Evolutionary conservation across 2,113 vertebrate species (phyloP).

Genomic region (Cryptotis parvus): DNA sequence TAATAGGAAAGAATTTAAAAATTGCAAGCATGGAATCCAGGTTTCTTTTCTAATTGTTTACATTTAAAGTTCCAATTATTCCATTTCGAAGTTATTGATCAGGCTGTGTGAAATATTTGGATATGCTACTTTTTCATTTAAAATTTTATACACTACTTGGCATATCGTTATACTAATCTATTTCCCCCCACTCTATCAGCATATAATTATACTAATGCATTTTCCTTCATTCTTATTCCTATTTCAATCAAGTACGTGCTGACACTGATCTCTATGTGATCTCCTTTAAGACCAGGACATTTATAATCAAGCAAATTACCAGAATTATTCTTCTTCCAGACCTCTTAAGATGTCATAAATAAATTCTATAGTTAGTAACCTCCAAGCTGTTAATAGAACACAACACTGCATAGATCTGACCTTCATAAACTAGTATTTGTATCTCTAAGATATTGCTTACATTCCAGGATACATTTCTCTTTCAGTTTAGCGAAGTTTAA

Average conservation of each 20-base stretch:
- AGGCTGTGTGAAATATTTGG: background rate
- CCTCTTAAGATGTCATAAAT: background rate
- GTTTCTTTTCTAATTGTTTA: background rate
- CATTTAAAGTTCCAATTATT: constrained; percentile 17
- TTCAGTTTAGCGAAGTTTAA: constrained; percentile 40
- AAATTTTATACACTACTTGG: too few species aligned
- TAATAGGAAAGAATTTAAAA: background rate
- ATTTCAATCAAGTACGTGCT: constrained; percentile 37
- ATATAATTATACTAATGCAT: constrained; percentile 35
- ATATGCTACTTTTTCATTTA: background rate
- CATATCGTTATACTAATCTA: background rate
- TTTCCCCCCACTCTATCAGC: background rate
- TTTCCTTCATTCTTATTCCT: constrained; percentile 54
- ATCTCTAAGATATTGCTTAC: constrained; percentile 41
- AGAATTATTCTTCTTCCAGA: background rate
- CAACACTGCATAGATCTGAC: constrained; percentile 20
- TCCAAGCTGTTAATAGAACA: constrained; percentile 37
- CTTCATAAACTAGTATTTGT: background rate
- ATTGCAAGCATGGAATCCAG: background rate
- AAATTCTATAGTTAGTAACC: constrained; percentile 29
- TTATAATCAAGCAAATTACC: constrained; percentile 42
- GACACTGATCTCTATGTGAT: constrained; percentile 43
- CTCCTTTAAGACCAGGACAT: constrained; percentile 26
- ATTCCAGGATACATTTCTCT: constrained; percentile 50
- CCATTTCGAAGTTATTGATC: background rate